Conservation (phyloP, 2,113 vertebrate species). For the Pomatostomus ruficeps region DNA sequence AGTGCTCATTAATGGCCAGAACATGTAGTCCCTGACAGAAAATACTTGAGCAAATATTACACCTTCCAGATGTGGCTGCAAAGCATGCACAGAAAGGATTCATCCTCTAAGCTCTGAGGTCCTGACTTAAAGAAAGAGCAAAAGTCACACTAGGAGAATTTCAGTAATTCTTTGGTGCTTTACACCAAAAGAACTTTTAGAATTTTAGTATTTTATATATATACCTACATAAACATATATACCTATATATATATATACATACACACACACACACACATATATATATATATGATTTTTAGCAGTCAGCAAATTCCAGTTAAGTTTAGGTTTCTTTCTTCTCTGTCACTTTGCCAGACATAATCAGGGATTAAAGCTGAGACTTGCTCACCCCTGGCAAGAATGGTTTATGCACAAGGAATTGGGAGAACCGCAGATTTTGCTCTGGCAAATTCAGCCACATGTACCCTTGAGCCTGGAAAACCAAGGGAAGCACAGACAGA, state of each 20-base stretch:
- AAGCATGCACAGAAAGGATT: neutral
- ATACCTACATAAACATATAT: no score
- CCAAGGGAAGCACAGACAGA: neutral
- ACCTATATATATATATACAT: no score
- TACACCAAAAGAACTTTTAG: neutral
- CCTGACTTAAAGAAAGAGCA: neutral
- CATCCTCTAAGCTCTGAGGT: neutral
- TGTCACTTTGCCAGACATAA: neutral
- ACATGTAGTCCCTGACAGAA: neutral
- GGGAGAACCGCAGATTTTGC: neutral
- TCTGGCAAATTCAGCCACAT: neutral
- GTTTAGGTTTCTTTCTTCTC: neutral
- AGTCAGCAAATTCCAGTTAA: neutral
- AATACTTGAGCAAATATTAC: neutral
- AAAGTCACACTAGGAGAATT: neutral
- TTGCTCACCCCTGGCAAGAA: neutral
- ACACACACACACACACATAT: no score
- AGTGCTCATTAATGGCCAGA: neutral
- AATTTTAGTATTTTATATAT: neutral
- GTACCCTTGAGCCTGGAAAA: neutral
- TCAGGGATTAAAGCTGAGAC: neutral
- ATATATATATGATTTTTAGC: neutral
- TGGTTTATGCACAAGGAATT: neutral
- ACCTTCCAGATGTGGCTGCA: neutral
- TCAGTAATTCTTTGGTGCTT: neutral